Base-by-base conservation (phyloP, 2,113 vertebrate genomes). In the Sceloporus undulatus region DNA sequence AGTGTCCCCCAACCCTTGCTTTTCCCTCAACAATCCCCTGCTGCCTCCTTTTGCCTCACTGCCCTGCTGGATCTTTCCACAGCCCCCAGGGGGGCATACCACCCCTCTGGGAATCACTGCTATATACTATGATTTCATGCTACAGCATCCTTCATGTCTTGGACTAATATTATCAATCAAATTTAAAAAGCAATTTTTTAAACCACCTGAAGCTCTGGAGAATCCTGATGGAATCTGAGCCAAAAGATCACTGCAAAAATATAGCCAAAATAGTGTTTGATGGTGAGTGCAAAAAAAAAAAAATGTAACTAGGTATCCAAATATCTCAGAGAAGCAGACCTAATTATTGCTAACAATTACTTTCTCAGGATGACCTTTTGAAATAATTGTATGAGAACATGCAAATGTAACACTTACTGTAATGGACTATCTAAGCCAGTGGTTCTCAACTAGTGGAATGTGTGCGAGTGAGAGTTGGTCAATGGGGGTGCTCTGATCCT, bases 191-290 rank as follows among this genome's bases (percentile, higher is more conserved):
- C 16, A 62, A 42, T 42, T 7, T 85, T 85, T 40, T 29, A 34
- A 59, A 77, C 84, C 34, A 71, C 8, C 34, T 65, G 54, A 9
- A 54, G 38, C 48, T 5, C 11, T 76, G 83, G n/a, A 74, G 52
- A 73, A 14, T 34, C 23, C 14, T 27, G 34, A 3, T 2, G 34
- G 9, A 84, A 23, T 71, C 27, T 65, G 54, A 65, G 56, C 54
- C 56, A 85, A 76, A 62, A 38, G 54, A 85, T 56, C n/a, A 40
- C 23, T 76, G 52, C 54, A 38, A n/a, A 85, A 85, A 71, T 52
- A 18, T 54, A 84, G 42, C 11, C 65, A 42, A 48, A 83, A 56
- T 54, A 85, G 29, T 42, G 5, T 34, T 34, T 71, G n/a, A 56
- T 13, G 2, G 52, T n/a, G 11, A 52, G n/a, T 40, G 73, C 54